Base-by-base conservation (phyloP, 2,888 invertebrate genomes). In the Psylliodes chrysocephalus region DNA sequence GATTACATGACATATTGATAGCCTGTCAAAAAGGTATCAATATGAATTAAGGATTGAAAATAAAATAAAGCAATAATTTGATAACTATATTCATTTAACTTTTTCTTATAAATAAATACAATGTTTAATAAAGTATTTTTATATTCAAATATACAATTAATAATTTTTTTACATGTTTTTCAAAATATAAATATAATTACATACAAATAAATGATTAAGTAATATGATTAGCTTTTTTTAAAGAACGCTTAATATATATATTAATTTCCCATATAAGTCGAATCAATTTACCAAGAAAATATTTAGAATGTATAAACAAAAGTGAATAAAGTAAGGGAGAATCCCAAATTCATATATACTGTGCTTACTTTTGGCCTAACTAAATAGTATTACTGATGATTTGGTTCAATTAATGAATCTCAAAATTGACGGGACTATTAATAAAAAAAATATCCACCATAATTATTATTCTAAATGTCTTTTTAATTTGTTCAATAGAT, bases 101-200 rank as follows among this genome's bases (percentile, higher is more conserved):
- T 35, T 22, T 35, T 35, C 33, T 33, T 33, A 35, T 22, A 69
- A 60, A 35, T 35, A 35, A 35, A 35, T 70, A 65, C 55, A 35
- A 57, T 66, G 60, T 35, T 67, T 64, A 54, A 49, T 59, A 64
- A 65, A 53, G 61, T 54, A 56, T 8, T 54, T 69, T 66, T 64
- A 56, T 61, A 53, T 66, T 54, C 53, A 66, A 69, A 69, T 69
- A 63, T 66, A 63, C 64, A 68, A 57, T 63, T 60, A 57, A 61
- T n/a, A 66, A 53, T 63, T 63, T 49, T 22, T 65, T 67, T 60
- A 66, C 57, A 64, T 38, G 44, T 19, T 62, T 60, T 59, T 51
- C 56, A 22, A 47, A 49, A 63, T 30, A 61, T 49, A 64, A 44
- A 63, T 56, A 54, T 51, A 59, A n/a, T 28, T 28, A n/a, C 49